A percentile compares a stretch with the other conserved stretches of the same genome.
phyloP scores from a whole-genome alignment of 2,113 vertebrate species.

The Gambusia affinis region DNA sequence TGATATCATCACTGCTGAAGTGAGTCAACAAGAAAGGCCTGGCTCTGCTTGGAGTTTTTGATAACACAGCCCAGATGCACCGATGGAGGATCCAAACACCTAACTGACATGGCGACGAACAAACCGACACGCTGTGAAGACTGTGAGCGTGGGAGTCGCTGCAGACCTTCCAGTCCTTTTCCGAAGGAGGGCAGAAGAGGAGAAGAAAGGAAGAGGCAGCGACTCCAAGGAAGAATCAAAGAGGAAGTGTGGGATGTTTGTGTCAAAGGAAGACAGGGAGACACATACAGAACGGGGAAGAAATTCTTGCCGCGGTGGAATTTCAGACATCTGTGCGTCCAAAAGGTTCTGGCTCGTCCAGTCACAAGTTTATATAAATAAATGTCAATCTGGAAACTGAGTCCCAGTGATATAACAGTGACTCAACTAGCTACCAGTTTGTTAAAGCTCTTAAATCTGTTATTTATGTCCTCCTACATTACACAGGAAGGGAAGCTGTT shows the following conservation, averaged over 20 bases:
- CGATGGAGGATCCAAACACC: background rate
- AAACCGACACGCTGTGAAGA: background rate
- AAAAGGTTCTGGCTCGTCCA: constrained; percentile 15
- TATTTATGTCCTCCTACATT: constrained; percentile 22
- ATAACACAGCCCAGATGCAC: constrained; percentile 21
- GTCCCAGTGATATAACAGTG: constrained; percentile 22
- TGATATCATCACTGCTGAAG: background rate
- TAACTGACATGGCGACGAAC: background rate
- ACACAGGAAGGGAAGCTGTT: constrained; percentile 31
- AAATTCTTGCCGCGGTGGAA: constrained; percentile 23
- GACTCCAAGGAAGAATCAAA: constrained; percentile 13
- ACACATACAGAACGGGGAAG: constrained; percentile 15
- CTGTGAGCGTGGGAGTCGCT: constrained; percentile 5
- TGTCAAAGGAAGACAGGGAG: constrained; percentile 8
- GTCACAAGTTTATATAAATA: constrained; percentile 23
- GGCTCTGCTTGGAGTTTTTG: background rate
- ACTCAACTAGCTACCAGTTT: constrained; percentile 36
- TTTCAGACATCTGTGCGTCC: constrained; percentile 9
- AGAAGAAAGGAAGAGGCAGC: constrained; percentile 68
- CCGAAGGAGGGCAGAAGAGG: constrained; percentile 84
- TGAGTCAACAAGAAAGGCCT: background rate
- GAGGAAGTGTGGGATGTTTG: constrained; percentile 36
- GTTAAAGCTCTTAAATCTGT: background rate
- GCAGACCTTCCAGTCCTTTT: constrained; percentile 68
- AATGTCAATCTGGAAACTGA: constrained; percentile 20